Evolutionary conservation across 2,113 vertebrate genomes (phyloP).

Genomic region (Tragelaphus scriptus): DNA sequence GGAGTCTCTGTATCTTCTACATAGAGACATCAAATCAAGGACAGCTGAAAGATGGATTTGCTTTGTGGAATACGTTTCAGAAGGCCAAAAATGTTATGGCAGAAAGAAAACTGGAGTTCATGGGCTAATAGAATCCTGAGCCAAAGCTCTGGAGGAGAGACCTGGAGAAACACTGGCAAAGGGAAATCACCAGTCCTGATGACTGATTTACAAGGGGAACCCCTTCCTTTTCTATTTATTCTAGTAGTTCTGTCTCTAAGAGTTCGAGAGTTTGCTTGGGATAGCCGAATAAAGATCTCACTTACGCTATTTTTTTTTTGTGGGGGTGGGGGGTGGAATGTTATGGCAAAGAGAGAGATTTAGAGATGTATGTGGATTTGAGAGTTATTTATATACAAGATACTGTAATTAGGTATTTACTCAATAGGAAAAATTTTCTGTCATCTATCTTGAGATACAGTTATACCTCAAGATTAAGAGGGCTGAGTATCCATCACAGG

Average conservation of each 20-base stretch:
- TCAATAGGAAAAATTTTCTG: not conserved
- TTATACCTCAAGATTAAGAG: not conserved
- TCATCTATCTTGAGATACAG: not conserved
- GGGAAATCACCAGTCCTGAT: not conserved
- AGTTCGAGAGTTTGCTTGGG: conserved; percentile 10
- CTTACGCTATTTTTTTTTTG: not conserved
- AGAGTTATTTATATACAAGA: not conserved
- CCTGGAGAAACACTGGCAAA: not conserved
- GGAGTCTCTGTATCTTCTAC: not conserved
- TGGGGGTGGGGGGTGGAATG: accelerated
- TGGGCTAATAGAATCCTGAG: not conserved
- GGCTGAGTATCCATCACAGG: not conserved
- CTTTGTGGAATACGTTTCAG: not conserved
- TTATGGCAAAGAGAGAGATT: not conserved
- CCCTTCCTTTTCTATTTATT: not conserved
- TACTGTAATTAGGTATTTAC: not conserved
- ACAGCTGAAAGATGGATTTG: conserved; percentile 2
- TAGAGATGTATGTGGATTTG: not conserved
- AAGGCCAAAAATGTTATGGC: not conserved
- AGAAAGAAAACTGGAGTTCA: conserved; percentile 16
- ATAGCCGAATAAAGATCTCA: not conserved
- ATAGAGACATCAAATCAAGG: not conserved
- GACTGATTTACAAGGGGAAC: not conserved
- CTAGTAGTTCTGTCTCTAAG: not conserved
- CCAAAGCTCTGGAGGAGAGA: not conserved